A percentile compares a stretch with the other conserved stretches of the same genome.
These are phyloP conservation scores for Cephus pygmeus DNA, from an alignment of 2,888 invertebrate species.

Conservation along the genomic window DNA sequence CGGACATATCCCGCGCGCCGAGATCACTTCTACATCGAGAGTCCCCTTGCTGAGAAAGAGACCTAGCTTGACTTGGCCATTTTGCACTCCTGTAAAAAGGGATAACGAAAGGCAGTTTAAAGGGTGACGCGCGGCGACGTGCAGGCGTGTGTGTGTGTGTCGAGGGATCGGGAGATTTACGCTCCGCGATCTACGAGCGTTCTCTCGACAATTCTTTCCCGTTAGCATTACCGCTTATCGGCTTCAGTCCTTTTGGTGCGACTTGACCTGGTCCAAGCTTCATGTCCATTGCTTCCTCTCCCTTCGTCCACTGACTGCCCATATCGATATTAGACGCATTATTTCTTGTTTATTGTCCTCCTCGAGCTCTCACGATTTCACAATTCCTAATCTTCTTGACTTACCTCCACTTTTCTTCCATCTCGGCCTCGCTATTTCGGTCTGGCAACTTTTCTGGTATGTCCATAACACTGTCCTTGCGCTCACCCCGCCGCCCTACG, in stretches of 20 bases:
- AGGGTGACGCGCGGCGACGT: no score
- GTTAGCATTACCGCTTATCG: conserved; percentile 63
- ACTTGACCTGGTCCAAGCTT: conserved; percentile 84
- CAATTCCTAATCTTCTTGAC: conserved; percentile 1
- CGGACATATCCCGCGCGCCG: conserved; percentile 76
- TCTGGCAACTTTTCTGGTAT: conserved; percentile 68
- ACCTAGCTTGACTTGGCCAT: conserved; percentile 88
- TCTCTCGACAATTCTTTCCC: background rate
- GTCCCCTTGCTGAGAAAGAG: conserved; percentile 92
- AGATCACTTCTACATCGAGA: conserved; percentile 87
- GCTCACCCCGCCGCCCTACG: conserved; percentile 65
- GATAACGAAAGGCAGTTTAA: background rate
- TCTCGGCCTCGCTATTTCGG: conserved; percentile 71
- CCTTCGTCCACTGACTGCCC: conserved; percentile 49
- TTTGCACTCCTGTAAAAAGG: conserved; percentile 68
- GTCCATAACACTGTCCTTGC: conserved; percentile 73
- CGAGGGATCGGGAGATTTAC: no score
- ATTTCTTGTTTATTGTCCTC: no score
- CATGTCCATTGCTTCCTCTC: conserved; percentile 64
- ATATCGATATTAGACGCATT: conserved; percentile 9
- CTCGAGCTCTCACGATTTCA: no score
- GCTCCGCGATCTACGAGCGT: background rate
- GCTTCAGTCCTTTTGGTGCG: conserved; percentile 80
- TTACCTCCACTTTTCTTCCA: conserved; percentile 66
- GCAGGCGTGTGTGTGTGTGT: no score